Percentiles rank a stretch among this genome's conserved stretches.
Conservation (phyloP, 2,888 invertebrate species). For the Diloba caeruleocephala region DNA sequence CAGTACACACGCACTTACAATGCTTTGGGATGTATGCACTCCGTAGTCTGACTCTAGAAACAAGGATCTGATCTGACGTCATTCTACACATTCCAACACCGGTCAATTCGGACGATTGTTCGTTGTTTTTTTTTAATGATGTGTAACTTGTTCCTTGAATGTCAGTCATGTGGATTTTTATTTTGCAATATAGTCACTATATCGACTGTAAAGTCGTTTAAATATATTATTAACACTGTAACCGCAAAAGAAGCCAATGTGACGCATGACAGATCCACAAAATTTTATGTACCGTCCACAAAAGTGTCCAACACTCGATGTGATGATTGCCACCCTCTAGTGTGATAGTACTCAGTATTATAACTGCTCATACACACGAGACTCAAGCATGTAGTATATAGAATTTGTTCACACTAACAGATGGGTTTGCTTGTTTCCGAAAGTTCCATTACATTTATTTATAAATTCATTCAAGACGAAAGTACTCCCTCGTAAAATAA, state of each 20-base stretch:
- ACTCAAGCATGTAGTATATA: slow-evolving; percentile 59
- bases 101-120: neutral
- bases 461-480: slow-evolving; percentile 53
- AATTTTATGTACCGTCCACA: slow-evolving; percentile 19
- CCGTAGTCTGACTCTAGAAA: slow-evolving; percentile 24
- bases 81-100: neutral
- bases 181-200: slow-evolving; percentile 19
- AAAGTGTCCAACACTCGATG: slow-evolving; percentile 32
- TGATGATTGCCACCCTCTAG: slow-evolving; percentile 58
- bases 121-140: neutral
- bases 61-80: slow-evolving; percentile 8
- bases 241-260: slow-evolving; percentile 30
- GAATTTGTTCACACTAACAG: slow-evolving; percentile 61
- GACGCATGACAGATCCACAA: slow-evolving; percentile 39
- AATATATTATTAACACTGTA: slow-evolving; percentile 35
- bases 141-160: slow-evolving; percentile 41
- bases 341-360: slow-evolving; percentile 49
- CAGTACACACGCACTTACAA: slow-evolving; percentile 59
- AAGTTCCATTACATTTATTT: slow-evolving; percentile 49
- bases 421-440: slow-evolving; percentile 59
- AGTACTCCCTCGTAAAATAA: slow-evolving; percentile 55
- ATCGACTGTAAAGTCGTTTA: slow-evolving; percentile 25
- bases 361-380: slow-evolving; percentile 39
- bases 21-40: slow-evolving; percentile 8
- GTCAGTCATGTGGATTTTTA: slow-evolving; percentile 25